Evolutionary conservation across 2,797 vertebrate genomes (phyloP).

Genomic region (Gambelia wislizenii): DNA sequence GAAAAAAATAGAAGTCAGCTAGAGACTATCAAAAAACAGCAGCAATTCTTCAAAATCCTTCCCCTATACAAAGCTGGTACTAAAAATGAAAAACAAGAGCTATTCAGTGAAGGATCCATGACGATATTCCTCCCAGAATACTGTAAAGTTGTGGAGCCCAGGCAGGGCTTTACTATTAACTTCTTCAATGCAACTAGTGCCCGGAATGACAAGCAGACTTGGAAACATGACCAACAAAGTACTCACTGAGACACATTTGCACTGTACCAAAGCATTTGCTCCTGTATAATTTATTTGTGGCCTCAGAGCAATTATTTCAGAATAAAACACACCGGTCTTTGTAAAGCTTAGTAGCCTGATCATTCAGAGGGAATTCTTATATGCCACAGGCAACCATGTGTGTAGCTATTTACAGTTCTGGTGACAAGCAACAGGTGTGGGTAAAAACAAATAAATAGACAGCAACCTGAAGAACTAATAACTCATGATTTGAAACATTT

Average conservation of each 20-base stretch:
- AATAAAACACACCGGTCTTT: not conserved
- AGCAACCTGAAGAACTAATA: not conserved
- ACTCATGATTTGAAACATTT: too few relatives aligned
- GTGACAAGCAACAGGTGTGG: not conserved
- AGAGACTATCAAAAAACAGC: conserved; percentile 36
- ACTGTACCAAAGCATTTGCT: too few relatives aligned
- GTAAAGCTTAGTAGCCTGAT: not conserved
- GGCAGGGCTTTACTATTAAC: not conserved
- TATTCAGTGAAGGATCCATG: too few relatives aligned
- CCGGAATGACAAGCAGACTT: not conserved
- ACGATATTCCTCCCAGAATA: not conserved
- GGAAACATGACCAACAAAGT: not conserved
- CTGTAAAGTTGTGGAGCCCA: not conserved
- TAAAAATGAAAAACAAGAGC: not conserved
- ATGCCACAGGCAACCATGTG: not conserved
- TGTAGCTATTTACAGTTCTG: not conserved
- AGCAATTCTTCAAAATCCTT: conserved; percentile 35
- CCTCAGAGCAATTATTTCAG: not conserved
- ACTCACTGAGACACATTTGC: not conserved
- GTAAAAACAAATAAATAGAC: not conserved
- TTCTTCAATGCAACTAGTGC: not conserved
- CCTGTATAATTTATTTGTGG: not conserved
- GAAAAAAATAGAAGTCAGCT: conserved; percentile 69
- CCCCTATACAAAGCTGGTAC: not conserved
- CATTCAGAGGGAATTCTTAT: not conserved